Evolutionary conservation across 1,140 invertebrate genomes (phyloP).

Genomic region (Archivesica marissinica): DNA sequence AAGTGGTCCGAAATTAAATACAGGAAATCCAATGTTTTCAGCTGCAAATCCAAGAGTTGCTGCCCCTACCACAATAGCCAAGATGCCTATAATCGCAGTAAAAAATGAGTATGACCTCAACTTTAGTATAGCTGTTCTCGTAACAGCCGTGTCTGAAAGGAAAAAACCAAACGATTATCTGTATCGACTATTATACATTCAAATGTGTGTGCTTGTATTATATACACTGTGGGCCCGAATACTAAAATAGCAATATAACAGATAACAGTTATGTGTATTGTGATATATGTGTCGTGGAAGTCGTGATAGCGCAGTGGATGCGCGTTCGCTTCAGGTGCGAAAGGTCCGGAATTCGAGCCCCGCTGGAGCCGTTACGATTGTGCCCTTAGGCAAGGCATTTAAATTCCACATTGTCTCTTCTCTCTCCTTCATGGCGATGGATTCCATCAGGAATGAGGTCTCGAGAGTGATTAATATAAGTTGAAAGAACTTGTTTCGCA

Average conservation of each 20-base stretch:
- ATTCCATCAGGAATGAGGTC: no score
- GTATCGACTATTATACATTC: no score
- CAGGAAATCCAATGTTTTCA: conserved; percentile 54
- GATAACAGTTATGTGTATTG: neutral
- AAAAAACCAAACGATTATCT: neutral
- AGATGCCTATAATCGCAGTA: neutral
- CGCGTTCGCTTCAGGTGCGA: no score
- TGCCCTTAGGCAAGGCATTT: no score
- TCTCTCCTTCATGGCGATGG: no score
- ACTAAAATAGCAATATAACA: neutral
- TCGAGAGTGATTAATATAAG: no score
- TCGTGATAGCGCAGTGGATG: neutral
- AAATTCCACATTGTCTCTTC: no score
- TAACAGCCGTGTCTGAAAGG: conserved; percentile 4
- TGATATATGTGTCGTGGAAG: neutral
- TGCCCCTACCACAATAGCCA: neutral
- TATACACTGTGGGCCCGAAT: neutral
- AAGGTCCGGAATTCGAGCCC: no score
- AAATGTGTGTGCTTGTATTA: no score
- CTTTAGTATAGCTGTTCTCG: neutral
- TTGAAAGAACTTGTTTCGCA: no score
- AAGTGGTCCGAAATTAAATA: conserved; percentile 56
- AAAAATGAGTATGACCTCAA: neutral
- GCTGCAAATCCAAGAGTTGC: conserved; percentile 21
- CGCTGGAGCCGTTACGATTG: no score